Evolutionary conservation across 2,797 vertebrate species (phyloP).

Genomic region (Linurgus olivaceus): DNA sequence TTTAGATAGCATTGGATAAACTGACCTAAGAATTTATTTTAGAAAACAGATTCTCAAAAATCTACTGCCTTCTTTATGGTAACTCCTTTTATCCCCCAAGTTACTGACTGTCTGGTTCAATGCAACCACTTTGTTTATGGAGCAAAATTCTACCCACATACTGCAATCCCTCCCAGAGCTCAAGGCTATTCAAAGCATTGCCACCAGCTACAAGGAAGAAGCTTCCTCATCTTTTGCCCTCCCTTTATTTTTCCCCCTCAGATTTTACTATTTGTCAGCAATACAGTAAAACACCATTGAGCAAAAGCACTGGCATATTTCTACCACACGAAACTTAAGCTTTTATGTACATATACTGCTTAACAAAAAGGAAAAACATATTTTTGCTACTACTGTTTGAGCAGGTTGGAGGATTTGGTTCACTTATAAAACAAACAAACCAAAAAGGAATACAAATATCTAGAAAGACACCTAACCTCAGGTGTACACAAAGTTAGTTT

Average conservation of each 20-base stretch:
- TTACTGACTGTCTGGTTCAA: not conserved
- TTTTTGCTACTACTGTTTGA: not conserved
- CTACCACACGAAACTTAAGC: not conserved
- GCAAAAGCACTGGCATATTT: not conserved
- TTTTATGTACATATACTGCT: not conserved
- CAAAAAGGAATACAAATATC: not conserved
- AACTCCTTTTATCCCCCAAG: not conserved
- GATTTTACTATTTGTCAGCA: not conserved
- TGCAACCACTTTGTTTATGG: not conserved
- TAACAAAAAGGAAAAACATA: not conserved
- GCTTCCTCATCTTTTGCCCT: not conserved
- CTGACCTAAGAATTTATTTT: not conserved
- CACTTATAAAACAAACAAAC: not conserved
- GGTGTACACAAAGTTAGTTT: not conserved
- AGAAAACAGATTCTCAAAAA: not conserved
- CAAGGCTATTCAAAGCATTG: not conserved
- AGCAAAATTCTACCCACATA: not conserved
- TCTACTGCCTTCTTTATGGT: not conserved
- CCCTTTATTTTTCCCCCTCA: fast-evolving
- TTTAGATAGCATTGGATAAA: not conserved
- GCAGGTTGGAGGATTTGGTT: not conserved
- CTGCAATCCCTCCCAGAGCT: not conserved
- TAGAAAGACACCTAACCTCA: not conserved
- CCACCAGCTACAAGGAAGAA: not conserved
- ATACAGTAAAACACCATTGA: not conserved